These are phyloP conservation scores for Podilymbus podiceps DNA, from an alignment of 2,113 vertebrate genomes.

Conservation along the genomic window DNA sequence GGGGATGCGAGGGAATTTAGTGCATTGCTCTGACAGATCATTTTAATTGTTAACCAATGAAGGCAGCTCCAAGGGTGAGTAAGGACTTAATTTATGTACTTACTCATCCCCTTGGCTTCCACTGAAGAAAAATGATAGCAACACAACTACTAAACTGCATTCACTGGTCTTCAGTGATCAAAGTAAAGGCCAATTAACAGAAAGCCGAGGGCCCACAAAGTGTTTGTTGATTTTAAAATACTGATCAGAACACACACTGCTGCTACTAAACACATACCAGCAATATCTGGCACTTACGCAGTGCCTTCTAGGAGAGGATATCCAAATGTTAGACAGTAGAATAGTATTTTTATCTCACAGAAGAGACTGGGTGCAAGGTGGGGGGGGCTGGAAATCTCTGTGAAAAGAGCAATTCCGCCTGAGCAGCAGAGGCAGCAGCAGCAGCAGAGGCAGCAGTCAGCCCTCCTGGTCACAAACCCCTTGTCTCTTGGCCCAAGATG, in stretches of 20 bases:
- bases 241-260: not conserved
- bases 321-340: not conserved
- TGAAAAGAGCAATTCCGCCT: not conserved
- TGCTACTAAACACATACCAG: not conserved
- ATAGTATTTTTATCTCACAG: not conserved
- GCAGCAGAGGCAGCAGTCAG: not conserved
- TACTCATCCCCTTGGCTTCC: conserved; percentile 10
- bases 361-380: not conserved
- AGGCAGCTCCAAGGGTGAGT: conserved; percentile 33
- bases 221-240: conserved; percentile 16
- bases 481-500: not conserved
- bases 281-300: not conserved
- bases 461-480: not conserved
- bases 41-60: conserved; percentile 55
- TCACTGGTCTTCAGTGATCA: conserved; percentile 9
- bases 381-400: not conserved
- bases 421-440: not conserved
- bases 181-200: conserved; percentile 39
- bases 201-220: not conserved
- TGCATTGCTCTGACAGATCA: conserved; percentile 5
- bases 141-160: not conserved
- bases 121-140: conserved; percentile 35
- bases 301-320: not conserved
- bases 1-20: conserved; percentile 26
- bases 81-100: conserved; percentile 42